Conservation (phyloP, 2,888 invertebrate species). For the Nebria salina region DNA sequence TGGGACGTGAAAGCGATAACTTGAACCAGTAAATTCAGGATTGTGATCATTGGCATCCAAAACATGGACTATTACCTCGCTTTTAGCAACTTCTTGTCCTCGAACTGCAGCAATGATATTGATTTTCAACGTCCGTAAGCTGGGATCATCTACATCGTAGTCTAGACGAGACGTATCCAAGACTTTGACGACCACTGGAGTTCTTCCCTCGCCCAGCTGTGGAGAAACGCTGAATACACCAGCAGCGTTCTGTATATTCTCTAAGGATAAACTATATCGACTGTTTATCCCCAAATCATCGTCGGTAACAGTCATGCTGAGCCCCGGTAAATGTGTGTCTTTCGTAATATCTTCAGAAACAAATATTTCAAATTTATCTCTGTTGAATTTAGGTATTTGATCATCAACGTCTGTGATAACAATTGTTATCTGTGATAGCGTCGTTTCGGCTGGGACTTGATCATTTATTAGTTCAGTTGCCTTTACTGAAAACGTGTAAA, state of each 20-base stretch:
- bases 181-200: constrained; percentile 78
- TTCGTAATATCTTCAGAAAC: constrained; percentile 81
- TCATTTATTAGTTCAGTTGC: constrained; percentile 79
- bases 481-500: constrained; percentile 76
- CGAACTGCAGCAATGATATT: constrained; percentile 72
- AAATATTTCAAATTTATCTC: constrained; percentile 71
- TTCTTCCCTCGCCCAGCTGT: constrained; percentile 74
- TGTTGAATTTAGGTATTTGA: constrained; percentile 77
- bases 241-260: constrained; percentile 69
- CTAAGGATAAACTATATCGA: constrained; percentile 71
- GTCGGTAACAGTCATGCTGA: constrained; percentile 79
- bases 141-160: constrained; percentile 73
- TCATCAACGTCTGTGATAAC: constrained; percentile 84
- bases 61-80: constrained; percentile 72
- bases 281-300: constrained; percentile 79
- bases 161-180: constrained; percentile 73
- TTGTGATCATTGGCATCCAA: constrained; percentile 84
- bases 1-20: constrained; percentile 70
- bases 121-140: constrained; percentile 71
- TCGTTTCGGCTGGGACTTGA: constrained; percentile 74
- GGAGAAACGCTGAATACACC: constrained; percentile 74
- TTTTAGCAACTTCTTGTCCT: constrained; percentile 67
- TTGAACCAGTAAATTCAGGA: constrained; percentile 72
- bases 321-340: constrained; percentile 74
- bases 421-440: constrained; percentile 76